Evolutionary conservation across 2,113 vertebrate genomes (phyloP).

Genomic region (Cnemophilus loriae): DNA sequence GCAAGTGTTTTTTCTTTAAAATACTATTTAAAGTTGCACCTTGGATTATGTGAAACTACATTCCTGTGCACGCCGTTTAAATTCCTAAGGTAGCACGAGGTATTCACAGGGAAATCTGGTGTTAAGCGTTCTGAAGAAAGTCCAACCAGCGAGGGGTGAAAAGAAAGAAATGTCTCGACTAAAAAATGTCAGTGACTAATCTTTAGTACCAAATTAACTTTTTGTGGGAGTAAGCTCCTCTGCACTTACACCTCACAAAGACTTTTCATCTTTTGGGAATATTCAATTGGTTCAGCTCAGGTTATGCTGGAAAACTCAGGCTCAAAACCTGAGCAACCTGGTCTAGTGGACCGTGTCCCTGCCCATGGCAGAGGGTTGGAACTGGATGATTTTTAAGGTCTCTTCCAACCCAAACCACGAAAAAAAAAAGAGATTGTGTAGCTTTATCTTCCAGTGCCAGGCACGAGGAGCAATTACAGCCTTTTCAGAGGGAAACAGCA

Average conservation of each 20-base stretch:
- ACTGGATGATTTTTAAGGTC: background rate
- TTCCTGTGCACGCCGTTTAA: background rate
- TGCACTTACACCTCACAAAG: background rate
- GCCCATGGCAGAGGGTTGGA: background rate
- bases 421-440: background rate
- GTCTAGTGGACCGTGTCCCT: no score
- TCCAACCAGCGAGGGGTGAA: fast-evolving
- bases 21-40: background rate
- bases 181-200: background rate
- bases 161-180: fast-evolving
- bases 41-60: background rate
- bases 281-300: background rate
- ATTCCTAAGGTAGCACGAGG: background rate
- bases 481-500: fast-evolving
- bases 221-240: background rate
- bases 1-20: background rate
- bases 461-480: background rate
- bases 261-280: background rate
- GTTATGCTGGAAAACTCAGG: background rate
- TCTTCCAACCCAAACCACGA: background rate
- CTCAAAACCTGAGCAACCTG: background rate
- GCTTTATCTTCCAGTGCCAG: background rate
- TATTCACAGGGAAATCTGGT: background rate
- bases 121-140: background rate
- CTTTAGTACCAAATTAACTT: background rate